Percentiles rank a stretch among this genome's conserved stretches.
Conservation (phyloP, 2,797 vertebrate genomes). For the Anabacerthia variegaticeps region DNA sequence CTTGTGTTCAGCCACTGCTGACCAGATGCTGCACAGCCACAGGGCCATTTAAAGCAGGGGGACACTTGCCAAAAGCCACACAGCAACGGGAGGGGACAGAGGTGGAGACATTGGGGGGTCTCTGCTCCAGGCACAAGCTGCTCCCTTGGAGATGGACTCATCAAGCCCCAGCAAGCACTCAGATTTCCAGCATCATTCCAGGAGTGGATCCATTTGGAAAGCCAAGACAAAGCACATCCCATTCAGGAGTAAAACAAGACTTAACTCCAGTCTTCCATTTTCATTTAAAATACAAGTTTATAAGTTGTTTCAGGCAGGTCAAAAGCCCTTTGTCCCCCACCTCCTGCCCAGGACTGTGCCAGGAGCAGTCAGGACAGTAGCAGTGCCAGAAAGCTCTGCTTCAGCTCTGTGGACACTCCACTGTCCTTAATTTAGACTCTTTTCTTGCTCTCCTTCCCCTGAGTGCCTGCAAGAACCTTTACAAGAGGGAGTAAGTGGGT, state of each 20-base stretch:
- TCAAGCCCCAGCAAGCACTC: neutral
- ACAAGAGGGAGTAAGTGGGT: neutral
- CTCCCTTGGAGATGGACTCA: neutral
- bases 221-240: neutral
- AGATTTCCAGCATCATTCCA: neutral
- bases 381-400: neutral
- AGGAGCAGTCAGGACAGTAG: neutral
- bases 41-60: neutral
- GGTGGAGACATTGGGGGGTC: accelerated
- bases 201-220: neutral
- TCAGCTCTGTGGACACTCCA: neutral
- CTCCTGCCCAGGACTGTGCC: neutral
- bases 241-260: neutral
- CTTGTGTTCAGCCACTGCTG: neutral
- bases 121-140: neutral
- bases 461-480: neutral
- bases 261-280: neutral
- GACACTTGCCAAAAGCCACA: neutral
- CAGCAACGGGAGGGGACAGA: neutral
- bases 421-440: neutral
- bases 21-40: neutral
- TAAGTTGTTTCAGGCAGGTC: neutral
- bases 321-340: neutral
- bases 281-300: neutral
- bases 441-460: neutral